Evolutionary conservation across 2,113 vertebrate species (phyloP), one percentile per base, ranked within the genome.

Genomic region (Helogale parvula): DNA sequence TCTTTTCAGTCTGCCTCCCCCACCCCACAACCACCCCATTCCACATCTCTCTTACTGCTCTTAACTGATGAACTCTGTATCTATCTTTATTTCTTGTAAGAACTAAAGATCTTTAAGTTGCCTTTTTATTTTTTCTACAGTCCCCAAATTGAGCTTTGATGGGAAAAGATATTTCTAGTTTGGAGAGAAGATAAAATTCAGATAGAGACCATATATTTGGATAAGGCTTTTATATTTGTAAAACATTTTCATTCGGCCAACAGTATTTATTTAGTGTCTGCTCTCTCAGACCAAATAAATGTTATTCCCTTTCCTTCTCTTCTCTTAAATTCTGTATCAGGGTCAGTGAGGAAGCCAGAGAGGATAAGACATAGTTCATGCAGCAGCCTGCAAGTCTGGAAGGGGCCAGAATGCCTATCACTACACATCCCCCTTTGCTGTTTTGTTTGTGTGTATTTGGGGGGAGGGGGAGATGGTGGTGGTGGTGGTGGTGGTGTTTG

Each of bases 171-270:
- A 80, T 95, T 96, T 96, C 95, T 92, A 90, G 57, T 95, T 97
- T 92, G 68, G 74, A 95, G 57, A 92, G 72, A 97, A 93, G 83
- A 97, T 98, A 97, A 97, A 97, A 96, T 96, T 97, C 76, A 93
- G 76, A 94, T 96, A 66, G 47, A 97, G 21, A 72, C 45, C 45
- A 86, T 93, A 79, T 90, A 94, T 96, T 90, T 96, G 38, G 96
- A n/a, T 93, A 94, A 93, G 47, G 57, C 88, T 95, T 97, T 97
- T 95, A 96, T 14, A 85, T 96, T 96, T 93, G 29, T 76, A 81
- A 94, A 97, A 96, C 33, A 87, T 92, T 96, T 96, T 92, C 96
- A 95, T 3, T 92, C 95, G 84, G 80, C 65, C 92, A 94, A 88
- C 50, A 63, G n/a, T 95, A 83, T 98, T 90, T 97, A 90, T 88